Evolutionary conservation across 2,113 vertebrate genomes (phyloP).

Genomic region (Podocnemis expansa): DNA sequence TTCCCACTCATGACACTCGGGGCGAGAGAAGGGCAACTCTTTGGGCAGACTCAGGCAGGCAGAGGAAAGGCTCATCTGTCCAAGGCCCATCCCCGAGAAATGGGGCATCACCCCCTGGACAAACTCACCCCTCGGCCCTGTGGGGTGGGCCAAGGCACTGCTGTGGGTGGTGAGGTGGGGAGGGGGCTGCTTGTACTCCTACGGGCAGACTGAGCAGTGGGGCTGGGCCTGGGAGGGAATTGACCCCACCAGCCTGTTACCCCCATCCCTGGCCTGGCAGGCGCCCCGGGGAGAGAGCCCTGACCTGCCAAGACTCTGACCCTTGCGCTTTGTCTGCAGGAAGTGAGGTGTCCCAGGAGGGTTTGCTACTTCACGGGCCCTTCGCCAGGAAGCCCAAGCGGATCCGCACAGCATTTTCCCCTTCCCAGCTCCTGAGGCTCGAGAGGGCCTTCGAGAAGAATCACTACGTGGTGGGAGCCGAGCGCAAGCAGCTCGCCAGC

Average conservation of each 20-base stretch:
- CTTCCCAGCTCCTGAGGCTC: conserved; percentile 94
- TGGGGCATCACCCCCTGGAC: background rate
- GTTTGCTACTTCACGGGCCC: conserved; percentile 93
- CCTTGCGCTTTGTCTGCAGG: conserved; percentile 70
- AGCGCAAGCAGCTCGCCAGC: conserved; percentile 95
- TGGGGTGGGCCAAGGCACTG: too few relatives aligned
- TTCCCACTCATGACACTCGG: background rate
- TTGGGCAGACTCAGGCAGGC: background rate
- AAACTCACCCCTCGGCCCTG: too few relatives aligned
- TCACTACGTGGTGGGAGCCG: conserved; percentile 96
- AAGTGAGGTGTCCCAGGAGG: conserved; percentile 92
- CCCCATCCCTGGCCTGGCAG: too few relatives aligned
- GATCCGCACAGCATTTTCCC: conserved; percentile 97
- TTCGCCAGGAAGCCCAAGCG: conserved; percentile 96
- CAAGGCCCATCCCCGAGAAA: too few relatives aligned
- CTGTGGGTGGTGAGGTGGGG: background rate
- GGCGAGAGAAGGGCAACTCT: background rate
- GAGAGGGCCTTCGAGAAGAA: conserved; percentile 98
- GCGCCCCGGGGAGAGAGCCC: background rate
- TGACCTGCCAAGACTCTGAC: background rate
- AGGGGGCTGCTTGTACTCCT: too few relatives aligned
- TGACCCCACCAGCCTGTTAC: too few relatives aligned
- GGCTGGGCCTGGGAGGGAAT: background rate
- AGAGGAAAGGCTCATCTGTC: background rate
- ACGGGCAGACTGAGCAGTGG: background rate